Conservation (phyloP, 1,140 invertebrate genomes). For the Drosophila jambulina region DNA sequence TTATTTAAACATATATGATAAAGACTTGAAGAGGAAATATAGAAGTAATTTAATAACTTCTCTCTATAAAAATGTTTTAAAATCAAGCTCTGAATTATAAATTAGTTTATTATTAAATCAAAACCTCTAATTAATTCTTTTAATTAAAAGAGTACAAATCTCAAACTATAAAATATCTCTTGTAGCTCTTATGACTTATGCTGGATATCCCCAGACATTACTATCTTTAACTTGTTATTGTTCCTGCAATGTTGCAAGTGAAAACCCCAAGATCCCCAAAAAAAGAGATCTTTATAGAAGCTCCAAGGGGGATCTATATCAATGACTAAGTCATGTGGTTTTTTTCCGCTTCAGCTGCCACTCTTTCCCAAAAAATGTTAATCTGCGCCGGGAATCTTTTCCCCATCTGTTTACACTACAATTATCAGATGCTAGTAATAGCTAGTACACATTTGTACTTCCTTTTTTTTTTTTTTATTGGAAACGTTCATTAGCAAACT, state of each 20-base stretch:
- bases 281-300: not conserved
- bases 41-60: no score
- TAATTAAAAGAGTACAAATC: not conserved
- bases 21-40: no score
- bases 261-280: constrained; percentile 1
- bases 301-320: constrained; percentile 15
- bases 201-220: not conserved
- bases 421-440: constrained; percentile 19
- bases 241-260: constrained; percentile 1
- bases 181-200: not conserved
- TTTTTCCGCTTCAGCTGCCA: constrained; percentile 31
- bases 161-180: not conserved
- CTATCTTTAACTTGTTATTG: not conserved
- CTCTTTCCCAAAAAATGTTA: constrained; percentile 16
- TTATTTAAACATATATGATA: no score
- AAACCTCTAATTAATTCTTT: not conserved
- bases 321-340: constrained; percentile 21
- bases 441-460: not conserved
- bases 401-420: constrained; percentile 14
- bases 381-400: constrained; percentile 4
- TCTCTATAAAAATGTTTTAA: no score
- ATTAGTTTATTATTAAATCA: not conserved
- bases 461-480: constrained; percentile 1
- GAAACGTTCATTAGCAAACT: constrained; percentile 1
- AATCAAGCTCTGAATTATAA: not conserved